A percentile compares a stretch with the other conserved stretches of the same genome.
phyloP scores from a whole-genome alignment of 2,888 invertebrate genomes.

The Polietes domitor region DNA sequence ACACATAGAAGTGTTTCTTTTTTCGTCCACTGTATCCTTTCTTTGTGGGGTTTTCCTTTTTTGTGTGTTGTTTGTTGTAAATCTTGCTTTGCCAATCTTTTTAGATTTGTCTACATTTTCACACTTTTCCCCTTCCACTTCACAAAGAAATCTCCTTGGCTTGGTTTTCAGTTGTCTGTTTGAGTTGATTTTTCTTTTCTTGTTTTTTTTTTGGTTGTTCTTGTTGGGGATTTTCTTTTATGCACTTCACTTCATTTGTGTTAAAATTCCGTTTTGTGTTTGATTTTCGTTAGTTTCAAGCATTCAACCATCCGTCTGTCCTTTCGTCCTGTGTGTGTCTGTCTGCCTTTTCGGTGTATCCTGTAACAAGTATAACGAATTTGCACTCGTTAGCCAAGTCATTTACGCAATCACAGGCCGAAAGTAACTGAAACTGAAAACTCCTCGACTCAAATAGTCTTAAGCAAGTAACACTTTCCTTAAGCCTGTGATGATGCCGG shows the following conservation, averaged over 20 bases:
- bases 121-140: conserved; percentile 46
- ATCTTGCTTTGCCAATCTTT: conserved; percentile 37
- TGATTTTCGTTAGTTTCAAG: conserved; percentile 53
- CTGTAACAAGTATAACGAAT: conserved; percentile 18
- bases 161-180: not conserved
- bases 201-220: no score
- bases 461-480: conserved; percentile 22
- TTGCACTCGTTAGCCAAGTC: conserved; percentile 34
- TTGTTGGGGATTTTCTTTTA: conserved; percentile 22
- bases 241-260: not conserved
- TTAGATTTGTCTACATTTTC: conserved; percentile 55
- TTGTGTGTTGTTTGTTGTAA: conserved; percentile 34
- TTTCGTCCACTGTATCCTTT: conserved; percentile 3
- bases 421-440: not conserved
- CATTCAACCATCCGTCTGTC: not conserved
- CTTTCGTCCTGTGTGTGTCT: not conserved
- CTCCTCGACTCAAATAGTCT: not conserved
- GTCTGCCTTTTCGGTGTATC: not conserved
- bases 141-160: not conserved
- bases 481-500: conserved; percentile 19
- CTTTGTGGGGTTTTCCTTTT: conserved; percentile 17
- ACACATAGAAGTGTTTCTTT: not conserved
- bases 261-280: conserved; percentile 38
- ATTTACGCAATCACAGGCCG: conserved; percentile 34
- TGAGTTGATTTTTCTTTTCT: conserved; percentile 4